Evolutionary conservation across 2,113 vertebrate genomes (phyloP).

Genomic region (Sinocyclocheilus anophthalmus): DNA sequence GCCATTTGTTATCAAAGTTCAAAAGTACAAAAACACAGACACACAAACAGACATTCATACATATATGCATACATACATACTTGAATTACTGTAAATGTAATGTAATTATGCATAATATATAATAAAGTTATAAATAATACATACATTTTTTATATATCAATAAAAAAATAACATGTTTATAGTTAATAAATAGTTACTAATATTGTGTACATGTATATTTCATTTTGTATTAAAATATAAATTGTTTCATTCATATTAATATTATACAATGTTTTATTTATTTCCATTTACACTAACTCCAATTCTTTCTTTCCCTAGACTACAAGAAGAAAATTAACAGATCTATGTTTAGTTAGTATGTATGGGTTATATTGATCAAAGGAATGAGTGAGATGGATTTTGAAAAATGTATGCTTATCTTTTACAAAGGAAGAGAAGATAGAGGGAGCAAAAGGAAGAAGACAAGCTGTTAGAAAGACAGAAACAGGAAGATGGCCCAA

Average conservation of each 20-base stretch:
- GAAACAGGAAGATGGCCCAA: conserved; percentile 53
- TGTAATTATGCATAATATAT: too few relatives aligned
- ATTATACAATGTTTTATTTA: too few relatives aligned
- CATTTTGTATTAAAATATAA: too few relatives aligned
- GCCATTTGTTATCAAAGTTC: neutral
- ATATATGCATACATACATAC: neutral
- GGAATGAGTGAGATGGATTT: conserved; percentile 39
- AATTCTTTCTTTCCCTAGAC: neutral
- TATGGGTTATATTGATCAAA: conserved; percentile 58
- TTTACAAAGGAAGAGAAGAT: conserved; percentile 33
- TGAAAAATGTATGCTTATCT: conserved; percentile 57
- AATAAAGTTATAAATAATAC: too few relatives aligned
- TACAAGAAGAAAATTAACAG: neutral
- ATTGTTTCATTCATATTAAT: too few relatives aligned
- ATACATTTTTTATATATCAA: too few relatives aligned
- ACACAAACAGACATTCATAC: neutral
- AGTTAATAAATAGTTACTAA: too few relatives aligned
- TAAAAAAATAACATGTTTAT: too few relatives aligned
- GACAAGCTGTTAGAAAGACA: conserved; percentile 38
- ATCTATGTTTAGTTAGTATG: neutral
- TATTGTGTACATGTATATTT: too few relatives aligned
- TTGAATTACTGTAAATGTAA: neutral
- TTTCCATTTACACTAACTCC: neutral
- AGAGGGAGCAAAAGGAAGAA: conserved; percentile 35
- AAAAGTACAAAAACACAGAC: neutral